A percentile compares a stretch with the other conserved stretches of the same genome.
Conservation (phyloP, 2,797 vertebrate species). For the Gobio occitaniae region DNA sequence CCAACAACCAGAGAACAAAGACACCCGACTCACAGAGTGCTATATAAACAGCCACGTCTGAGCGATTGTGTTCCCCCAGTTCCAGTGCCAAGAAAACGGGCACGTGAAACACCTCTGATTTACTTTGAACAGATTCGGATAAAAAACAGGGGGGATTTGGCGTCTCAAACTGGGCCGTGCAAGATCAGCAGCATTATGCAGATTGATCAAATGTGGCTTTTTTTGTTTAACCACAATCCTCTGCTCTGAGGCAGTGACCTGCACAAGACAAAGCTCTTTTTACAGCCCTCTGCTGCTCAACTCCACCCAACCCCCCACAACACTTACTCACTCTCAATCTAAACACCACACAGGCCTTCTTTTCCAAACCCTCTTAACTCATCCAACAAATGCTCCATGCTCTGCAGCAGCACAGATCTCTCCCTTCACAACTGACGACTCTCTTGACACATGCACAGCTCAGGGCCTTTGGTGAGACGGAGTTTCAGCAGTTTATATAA, state of each 20-base stretch:
- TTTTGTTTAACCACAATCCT: conserved; percentile 59
- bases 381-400: conserved; percentile 51
- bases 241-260: conserved; percentile 62
- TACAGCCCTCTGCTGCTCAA: conserved; percentile 57
- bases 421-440: conserved; percentile 28
- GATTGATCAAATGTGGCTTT: conserved; percentile 56
- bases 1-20: conserved; percentile 45
- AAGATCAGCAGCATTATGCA: conserved; percentile 56
- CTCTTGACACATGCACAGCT: conserved; percentile 7
- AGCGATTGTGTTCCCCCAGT: conserved; percentile 26
- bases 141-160: conserved; percentile 41
- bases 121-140: conserved; percentile 33
- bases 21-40: background rate
- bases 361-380: conserved; percentile 42
- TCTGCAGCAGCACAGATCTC: conserved; percentile 15
- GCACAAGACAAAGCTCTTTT: conserved; percentile 66
- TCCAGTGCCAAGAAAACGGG: conserved; percentile 23
- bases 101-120: conserved; percentile 29
- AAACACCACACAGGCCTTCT: conserved; percentile 57
- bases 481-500: conserved; percentile 25
- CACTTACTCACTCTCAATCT: conserved; percentile 52
- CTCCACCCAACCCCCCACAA: conserved; percentile 62
- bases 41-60: conserved; percentile 24
- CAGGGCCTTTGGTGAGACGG: background rate
- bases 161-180: conserved; percentile 38